Evolutionary conservation across 2,113 vertebrate species (phyloP).

Genomic region (Sylvicapra grimmia): DNA sequence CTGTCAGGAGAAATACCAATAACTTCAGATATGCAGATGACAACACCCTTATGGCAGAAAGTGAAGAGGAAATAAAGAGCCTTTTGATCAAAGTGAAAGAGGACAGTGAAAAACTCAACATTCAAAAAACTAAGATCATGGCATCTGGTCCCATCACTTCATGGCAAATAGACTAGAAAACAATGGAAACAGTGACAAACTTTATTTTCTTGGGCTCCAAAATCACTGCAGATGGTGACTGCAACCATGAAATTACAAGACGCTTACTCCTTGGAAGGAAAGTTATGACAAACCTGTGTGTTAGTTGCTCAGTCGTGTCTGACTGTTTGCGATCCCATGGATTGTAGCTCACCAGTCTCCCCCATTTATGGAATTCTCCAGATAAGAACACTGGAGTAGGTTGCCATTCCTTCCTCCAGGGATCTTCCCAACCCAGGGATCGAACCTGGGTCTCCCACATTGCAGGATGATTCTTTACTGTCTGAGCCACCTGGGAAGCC

Average conservation of each 20-base stretch:
- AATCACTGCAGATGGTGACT: not conserved
- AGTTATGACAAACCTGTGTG: not conserved
- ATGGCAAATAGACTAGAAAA: not conserved
- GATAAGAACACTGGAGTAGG: not conserved
- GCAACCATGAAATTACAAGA: not conserved
- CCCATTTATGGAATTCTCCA: not conserved
- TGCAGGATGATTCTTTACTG: not conserved
- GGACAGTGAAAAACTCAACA: not conserved
- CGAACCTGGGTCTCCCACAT: not conserved
- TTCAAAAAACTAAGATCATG: not conserved
- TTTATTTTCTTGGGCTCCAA: not conserved
- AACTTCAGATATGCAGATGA: not conserved
- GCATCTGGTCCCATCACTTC: not conserved
- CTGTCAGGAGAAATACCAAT: not conserved
- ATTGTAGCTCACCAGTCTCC: not conserved
- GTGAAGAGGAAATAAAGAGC: not conserved
- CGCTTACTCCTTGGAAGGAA: not conserved
- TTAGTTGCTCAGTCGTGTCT: not conserved
- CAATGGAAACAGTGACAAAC: not conserved
- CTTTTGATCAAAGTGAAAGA: not conserved
- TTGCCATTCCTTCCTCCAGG: not conserved
- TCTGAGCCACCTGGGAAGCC: not conserved
- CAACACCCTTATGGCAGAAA: not conserved
- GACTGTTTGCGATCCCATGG: rapidly evolving
- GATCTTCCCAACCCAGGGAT: not conserved